Conservation (phyloP, 2,797 vertebrate genomes). For the Odontamblyopus lacepedii region DNA sequence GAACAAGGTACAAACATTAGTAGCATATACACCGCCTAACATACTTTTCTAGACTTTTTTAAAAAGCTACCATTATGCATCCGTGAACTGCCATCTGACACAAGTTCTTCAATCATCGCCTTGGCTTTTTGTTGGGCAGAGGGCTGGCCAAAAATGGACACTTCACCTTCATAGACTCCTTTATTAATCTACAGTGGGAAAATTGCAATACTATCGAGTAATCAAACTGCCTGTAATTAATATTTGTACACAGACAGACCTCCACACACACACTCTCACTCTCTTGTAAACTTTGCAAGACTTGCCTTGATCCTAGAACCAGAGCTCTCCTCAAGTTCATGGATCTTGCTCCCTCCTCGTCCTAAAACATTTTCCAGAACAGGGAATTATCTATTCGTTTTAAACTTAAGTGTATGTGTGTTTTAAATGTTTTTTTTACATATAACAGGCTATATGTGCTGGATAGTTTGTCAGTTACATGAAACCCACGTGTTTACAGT, state of each 20-base stretch:
- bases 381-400: background rate
- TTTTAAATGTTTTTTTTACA: too few relatives aligned
- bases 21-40: background rate
- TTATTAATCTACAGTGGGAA: conserved; percentile 78
- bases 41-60: background rate
- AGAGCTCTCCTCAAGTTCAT: conserved; percentile 84
- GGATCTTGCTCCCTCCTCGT: conserved; percentile 87
- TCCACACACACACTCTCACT: too few relatives aligned
- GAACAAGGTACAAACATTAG: background rate
- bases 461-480: background rate
- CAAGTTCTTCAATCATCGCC: conserved; percentile 81
- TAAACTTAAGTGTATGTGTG: too few relatives aligned
- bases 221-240: background rate
- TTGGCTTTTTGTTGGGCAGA: conserved; percentile 85
- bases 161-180: conserved; percentile 78
- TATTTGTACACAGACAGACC: too few relatives aligned
- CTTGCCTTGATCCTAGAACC: conserved; percentile 89
- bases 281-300: background rate
- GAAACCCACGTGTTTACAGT: background rate
- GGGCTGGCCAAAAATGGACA: conserved; percentile 83
- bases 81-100: conserved; percentile 54
- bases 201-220: background rate
- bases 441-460: too few relatives aligned
- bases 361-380: conserved; percentile 70
- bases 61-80: conserved; percentile 44